These are phyloP conservation scores for Drosophila phalerata DNA, from an alignment of 2,888 invertebrate species.

Conservation along the genomic window DNA sequence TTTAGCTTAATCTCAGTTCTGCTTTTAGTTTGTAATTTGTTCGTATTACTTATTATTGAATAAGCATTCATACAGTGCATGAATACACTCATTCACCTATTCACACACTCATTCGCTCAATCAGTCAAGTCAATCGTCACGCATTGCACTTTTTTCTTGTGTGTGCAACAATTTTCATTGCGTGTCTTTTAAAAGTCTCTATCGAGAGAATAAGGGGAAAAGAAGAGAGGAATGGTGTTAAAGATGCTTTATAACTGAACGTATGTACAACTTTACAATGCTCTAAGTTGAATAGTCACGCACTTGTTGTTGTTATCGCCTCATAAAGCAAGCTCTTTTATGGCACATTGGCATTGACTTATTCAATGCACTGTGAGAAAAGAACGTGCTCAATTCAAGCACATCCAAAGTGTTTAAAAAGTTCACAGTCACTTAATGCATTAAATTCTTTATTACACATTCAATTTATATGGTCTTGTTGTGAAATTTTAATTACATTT, in stretches of 20 bases:
- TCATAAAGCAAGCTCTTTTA: conserved; percentile 34
- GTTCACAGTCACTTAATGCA: neutral
- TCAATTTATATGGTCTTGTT: conserved; percentile 1
- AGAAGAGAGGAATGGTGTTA: neutral
- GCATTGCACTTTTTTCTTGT: conserved; percentile 18
- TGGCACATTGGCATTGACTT: conserved; percentile 49
- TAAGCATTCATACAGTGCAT: conserved; percentile 47
- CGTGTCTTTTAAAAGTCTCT: conserved; percentile 9
- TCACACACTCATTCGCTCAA: conserved; percentile 20
- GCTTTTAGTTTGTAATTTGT: conserved; percentile 34
- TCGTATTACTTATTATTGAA: conserved; percentile 41
- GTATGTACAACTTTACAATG: conserved; percentile 1
- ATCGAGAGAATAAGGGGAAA: neutral
- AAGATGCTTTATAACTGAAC: conserved; percentile 13
- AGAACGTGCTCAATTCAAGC: conserved; percentile 11
- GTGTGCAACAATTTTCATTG: conserved; percentile 19
- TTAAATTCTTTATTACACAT: conserved; percentile 15
- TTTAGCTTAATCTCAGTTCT: conserved; percentile 20
- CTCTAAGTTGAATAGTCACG: conserved; percentile 44
- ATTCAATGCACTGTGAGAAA: conserved; percentile 36
- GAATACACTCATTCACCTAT: conserved; percentile 6
- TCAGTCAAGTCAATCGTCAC: conserved; percentile 5
- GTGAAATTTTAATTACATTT: neutral
- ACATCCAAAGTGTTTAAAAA: neutral
- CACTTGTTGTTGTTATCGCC: conserved; percentile 46